A percentile compares a stretch with the other conserved stretches of the same genome.
Conservation (phyloP, 2,888 invertebrate species). For the Molorchus minor region DNA sequence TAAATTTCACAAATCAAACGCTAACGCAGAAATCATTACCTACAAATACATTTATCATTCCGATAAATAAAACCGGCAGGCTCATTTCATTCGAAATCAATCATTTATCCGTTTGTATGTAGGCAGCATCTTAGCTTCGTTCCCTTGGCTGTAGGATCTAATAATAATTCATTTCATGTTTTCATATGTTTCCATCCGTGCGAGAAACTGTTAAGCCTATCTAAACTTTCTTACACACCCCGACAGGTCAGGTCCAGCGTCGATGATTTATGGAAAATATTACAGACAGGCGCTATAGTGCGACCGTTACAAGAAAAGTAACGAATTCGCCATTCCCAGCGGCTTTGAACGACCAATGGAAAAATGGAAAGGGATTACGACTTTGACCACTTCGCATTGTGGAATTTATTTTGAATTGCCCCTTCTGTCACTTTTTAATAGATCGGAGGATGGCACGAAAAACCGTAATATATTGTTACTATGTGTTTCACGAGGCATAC, state of each 20-base stretch:
- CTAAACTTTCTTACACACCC: conserved; percentile 54
- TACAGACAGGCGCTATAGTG: conserved; percentile 54
- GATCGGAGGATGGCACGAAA: not conserved
- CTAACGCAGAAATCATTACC: no score
- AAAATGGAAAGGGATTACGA: conserved; percentile 56
- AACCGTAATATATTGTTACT: no score
- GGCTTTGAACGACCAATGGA: conserved; percentile 50
- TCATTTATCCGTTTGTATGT: conserved; percentile 50
- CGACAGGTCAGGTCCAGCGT: conserved; percentile 58
- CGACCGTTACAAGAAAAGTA: conserved; percentile 56
- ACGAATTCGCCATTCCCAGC: conserved; percentile 58
- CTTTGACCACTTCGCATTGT: conserved; percentile 56
- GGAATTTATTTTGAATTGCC: conserved; percentile 58
- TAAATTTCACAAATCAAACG: no score
- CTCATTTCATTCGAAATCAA: conserved; percentile 38
- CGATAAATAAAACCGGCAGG: conserved; percentile 16
- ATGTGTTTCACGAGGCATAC: no score
- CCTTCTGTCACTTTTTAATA: conserved; percentile 24
- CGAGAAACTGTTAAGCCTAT: conserved; percentile 51
- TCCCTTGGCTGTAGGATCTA: conserved; percentile 40
- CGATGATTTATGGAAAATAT: conserved; percentile 66
- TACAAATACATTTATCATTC: not conserved
- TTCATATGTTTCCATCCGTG: conserved; percentile 43
- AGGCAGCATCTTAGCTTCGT: conserved; percentile 36
- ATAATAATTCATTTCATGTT: conserved; percentile 60